Conservation (phyloP, 2,888 invertebrate genomes). For the Theretra japonica region DNA sequence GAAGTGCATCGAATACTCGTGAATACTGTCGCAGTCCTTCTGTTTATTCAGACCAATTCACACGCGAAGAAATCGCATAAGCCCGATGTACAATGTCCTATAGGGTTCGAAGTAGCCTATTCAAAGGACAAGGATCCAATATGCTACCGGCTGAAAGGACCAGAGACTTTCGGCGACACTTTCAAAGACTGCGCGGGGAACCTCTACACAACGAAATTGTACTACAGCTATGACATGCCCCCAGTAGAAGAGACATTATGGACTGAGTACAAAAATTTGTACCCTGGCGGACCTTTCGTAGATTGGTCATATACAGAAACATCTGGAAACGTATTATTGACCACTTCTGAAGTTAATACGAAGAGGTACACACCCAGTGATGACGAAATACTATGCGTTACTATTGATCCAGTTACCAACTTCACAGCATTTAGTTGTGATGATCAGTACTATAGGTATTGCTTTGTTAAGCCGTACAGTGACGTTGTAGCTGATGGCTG, state of each 20-base stretch:
- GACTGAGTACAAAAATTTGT: conserved; percentile 73
- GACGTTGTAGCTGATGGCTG: conserved; percentile 58
- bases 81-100: conserved; percentile 57
- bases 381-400: conserved; percentile 67
- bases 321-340: conserved; percentile 56
- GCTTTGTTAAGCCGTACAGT: conserved; percentile 67
- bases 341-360: conserved; percentile 57
- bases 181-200: conserved; percentile 73
- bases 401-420: conserved; percentile 60
- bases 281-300: conserved; percentile 74
- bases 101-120: conserved; percentile 65
- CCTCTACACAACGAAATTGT: conserved; percentile 61
- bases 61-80: conserved; percentile 46
- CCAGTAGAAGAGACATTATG: conserved; percentile 63
- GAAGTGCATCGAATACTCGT: conserved; percentile 45
- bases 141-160: conserved; percentile 71
- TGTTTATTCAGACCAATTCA: conserved; percentile 47
- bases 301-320: conserved; percentile 68
- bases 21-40: conserved; percentile 47
- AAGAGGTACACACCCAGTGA: conserved; percentile 46
- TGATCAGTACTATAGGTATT: conserved; percentile 69
- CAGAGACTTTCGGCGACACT: conserved; percentile 67
- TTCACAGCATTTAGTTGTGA: conserved; percentile 67
- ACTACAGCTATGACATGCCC: conserved; percentile 57
- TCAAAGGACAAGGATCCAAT: conserved; percentile 51